A percentile compares a stretch with the other conserved stretches of the same genome.
Evolutionary conservation across 2,888 invertebrate genomes (phyloP).

Genomic region (Tetropium fuscum): DNA sequence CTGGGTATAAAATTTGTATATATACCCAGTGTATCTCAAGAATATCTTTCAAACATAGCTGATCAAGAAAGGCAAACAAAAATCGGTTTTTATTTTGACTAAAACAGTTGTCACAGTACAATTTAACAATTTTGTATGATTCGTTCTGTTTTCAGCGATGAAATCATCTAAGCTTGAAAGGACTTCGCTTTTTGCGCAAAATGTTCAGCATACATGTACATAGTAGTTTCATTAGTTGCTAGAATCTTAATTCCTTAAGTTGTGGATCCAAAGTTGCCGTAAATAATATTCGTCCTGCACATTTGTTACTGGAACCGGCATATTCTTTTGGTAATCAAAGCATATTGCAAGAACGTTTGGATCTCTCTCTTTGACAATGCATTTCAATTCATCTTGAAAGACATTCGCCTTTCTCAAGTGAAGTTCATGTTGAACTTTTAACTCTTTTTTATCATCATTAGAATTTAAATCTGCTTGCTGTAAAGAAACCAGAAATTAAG

Average conservation of each 20-base stretch:
- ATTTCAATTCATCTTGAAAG: background rate
- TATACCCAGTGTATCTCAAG: conserved; percentile 37
- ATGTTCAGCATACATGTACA: background rate
- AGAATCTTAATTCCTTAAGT: conserved; percentile 18
- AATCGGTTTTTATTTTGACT: conserved; percentile 17
- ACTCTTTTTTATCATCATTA: background rate
- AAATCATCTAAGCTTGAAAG: background rate
- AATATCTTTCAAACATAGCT: too few relatives aligned
- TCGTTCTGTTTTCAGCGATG: background rate
- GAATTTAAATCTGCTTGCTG: background rate
- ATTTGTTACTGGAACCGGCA: conserved; percentile 24
- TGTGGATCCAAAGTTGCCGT: conserved; percentile 20
- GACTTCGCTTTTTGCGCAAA: conserved; percentile 2
- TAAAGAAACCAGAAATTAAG: background rate
- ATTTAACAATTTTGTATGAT: too few relatives aligned
- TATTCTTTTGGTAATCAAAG: conserved; percentile 18
- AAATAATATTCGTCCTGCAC: conserved; percentile 24
- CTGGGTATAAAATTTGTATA: conserved; percentile 36
- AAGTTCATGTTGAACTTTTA: background rate
- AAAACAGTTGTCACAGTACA: conserved; percentile 2
- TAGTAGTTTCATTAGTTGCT: conserved; percentile 1
- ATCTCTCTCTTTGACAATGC: too few relatives aligned
- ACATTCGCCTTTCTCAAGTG: background rate
- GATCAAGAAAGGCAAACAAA: conserved; percentile 16
- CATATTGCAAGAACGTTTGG: conserved; percentile 3